Conservation (phyloP, 2,797 vertebrate species). For the Acridotheres tristis region DNA sequence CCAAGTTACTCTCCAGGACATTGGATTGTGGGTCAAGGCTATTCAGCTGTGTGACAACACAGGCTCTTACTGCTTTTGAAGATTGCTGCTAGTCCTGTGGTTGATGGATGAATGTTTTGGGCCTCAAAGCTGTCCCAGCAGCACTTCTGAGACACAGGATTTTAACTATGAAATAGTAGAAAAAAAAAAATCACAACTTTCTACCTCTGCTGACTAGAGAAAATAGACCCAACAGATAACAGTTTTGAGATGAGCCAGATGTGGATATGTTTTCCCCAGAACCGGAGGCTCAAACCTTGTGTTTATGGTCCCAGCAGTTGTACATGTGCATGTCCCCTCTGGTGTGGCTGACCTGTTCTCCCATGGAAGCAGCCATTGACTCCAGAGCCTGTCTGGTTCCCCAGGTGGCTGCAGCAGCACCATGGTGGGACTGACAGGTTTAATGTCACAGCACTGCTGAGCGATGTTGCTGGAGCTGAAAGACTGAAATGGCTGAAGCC, state of each 20-base stretch:
- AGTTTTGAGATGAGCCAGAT: background rate
- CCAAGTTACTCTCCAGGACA: background rate
- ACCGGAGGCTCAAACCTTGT: background rate
- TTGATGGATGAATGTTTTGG: background rate
- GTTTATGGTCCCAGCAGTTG: background rate
- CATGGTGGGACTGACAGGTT: background rate
- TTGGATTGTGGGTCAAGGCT: background rate
- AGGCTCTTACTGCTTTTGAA: background rate
- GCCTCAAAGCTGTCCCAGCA: background rate
- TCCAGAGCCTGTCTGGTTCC: background rate
- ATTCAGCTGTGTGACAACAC: background rate
- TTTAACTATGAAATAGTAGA: background rate
- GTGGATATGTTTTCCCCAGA: background rate
- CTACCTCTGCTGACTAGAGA: background rate
- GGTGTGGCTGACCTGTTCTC: background rate
- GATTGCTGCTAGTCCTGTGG: background rate
- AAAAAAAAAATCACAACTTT: background rate
- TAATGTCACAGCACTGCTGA: background rate
- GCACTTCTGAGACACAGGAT: background rate
- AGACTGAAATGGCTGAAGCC: background rate
- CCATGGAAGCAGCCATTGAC: background rate
- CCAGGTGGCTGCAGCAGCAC: background rate
- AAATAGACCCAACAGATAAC: background rate
- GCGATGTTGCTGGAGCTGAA: background rate
- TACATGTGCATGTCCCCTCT: rapidly evolving